These are phyloP conservation scores for Montipora efflorescens DNA, from an alignment of 64 coral and sea anemone genomes.

Conservation along the genomic window DNA sequence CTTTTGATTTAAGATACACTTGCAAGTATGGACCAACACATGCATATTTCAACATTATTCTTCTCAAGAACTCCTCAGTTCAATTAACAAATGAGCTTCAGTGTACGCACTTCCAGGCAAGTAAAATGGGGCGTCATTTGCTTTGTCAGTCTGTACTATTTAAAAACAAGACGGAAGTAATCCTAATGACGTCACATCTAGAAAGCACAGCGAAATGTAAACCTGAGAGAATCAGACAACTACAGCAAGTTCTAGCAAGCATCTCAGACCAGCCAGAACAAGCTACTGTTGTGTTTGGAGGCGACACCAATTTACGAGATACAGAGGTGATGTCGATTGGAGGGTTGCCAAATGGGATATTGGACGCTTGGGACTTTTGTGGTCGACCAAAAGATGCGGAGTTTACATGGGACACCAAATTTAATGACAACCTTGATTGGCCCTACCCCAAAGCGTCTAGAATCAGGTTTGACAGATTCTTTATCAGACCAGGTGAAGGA, in stretches of 20 bases:
- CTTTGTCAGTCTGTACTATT: constrained; percentile 78
- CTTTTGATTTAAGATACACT: neutral
- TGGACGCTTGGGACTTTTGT: constrained; percentile 88
- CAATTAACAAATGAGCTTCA: constrained; percentile 24
- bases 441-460: constrained; percentile 50
- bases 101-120: constrained; percentile 37
- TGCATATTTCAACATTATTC: constrained; percentile 88
- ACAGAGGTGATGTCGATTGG: constrained; percentile 78
- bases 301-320: constrained; percentile 94
- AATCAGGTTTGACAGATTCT: constrained; percentile 92
- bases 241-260: constrained; percentile 56
- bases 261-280: constrained; percentile 64
- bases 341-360: constrained; percentile 52
- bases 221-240: constrained; percentile 77
- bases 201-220: constrained; percentile 68
- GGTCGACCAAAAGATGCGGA: constrained; percentile 66
- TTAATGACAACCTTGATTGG: constrained; percentile 80
- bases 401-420: constrained; percentile 85
- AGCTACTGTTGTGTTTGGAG: constrained; percentile 83
- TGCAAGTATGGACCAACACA: constrained; percentile 41
- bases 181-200: constrained; percentile 96
- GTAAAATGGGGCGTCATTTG: constrained; percentile 85
- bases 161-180: constrained; percentile 33
- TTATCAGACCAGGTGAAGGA: constrained; percentile 58
- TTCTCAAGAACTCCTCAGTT: constrained; percentile 71